A percentile compares a stretch with the other conserved stretches of the same genome.
These are phyloP conservation scores for Caradrina kadenii DNA, from an alignment of 2,888 invertebrate species.

Conservation along the genomic window DNA sequence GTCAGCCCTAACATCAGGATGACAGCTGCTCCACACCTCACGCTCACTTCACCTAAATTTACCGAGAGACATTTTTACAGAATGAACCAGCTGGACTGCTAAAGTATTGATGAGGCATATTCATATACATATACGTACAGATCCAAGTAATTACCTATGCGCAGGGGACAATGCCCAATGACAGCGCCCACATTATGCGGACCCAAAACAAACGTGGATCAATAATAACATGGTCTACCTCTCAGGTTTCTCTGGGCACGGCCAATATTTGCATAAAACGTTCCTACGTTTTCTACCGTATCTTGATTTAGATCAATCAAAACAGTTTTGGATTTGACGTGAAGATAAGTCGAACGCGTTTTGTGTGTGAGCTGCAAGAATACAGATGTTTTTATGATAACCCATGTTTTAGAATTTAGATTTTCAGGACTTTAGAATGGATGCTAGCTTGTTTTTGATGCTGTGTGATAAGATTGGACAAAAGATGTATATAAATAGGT, in stretches of 20 bases:
- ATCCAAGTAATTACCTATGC: no score
- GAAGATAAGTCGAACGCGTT: conserved; percentile 33
- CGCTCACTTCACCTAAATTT: no score
- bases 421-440: background rate
- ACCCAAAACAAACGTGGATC: conserved; percentile 19
- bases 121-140: no score
- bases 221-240: conserved; percentile 17
- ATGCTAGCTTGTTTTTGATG: no score
- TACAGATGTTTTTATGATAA: background rate
- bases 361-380: conserved; percentile 21
- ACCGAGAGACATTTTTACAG: no score
- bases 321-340: conserved; percentile 52
- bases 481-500: no score
- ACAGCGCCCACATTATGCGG: background rate
- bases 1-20: no score
- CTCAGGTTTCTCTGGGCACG: conserved; percentile 21
- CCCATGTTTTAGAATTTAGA: background rate
- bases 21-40: no score
- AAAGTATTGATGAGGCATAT: no score
- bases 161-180: background rate
- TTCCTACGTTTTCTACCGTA: conserved; percentile 30
- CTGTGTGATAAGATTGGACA: no score
- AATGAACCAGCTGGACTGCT: no score
- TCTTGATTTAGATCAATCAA: conserved; percentile 60
- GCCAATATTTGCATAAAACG: conserved; percentile 50